Conservation (phyloP, 2,797 vertebrate species). For the Paratrypauchen microcephalus region DNA sequence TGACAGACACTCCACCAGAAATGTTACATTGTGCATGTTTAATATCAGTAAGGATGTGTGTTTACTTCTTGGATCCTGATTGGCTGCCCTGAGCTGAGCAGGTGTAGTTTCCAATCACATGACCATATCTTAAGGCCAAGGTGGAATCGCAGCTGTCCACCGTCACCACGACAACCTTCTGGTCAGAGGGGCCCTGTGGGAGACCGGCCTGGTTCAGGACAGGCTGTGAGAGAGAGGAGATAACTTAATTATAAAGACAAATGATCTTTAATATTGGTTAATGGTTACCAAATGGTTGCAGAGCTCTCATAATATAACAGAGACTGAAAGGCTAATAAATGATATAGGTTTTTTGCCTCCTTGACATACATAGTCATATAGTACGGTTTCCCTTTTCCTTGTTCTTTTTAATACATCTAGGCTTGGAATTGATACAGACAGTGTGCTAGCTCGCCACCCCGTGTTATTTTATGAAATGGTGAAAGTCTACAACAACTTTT, state of each 20-base stretch:
- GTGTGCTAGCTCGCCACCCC: too few species aligned
- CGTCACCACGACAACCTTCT: conserved; percentile 89
- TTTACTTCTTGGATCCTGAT: conserved; percentile 93
- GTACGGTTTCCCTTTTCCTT: too few species aligned
- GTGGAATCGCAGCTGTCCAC: conserved; percentile 90
- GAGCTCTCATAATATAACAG: background rate
- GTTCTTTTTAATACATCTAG: too few species aligned
- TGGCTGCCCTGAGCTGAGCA: conserved; percentile 92
- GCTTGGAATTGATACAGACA: background rate
- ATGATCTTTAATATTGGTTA: background rate
- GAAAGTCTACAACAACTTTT: too few species aligned
- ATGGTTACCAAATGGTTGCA: conserved; percentile 6
- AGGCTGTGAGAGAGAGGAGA: conserved; percentile 72
- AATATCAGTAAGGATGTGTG: background rate
- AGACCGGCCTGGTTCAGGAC: conserved; percentile 85
- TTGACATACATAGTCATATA: background rate
- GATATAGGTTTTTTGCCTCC: background rate
- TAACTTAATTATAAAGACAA: conserved; percentile 24
- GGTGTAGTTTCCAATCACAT: conserved; percentile 86
- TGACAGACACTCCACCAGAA: too few species aligned
- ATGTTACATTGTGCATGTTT: background rate
- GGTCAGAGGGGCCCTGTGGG: conserved; percentile 91
- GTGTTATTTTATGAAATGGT: background rate
- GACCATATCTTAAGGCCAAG: conserved; percentile 87
- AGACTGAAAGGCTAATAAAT: background rate